These are phyloP conservation scores for Alligator sinensis DNA, from an alignment of 2,113 vertebrate genomes.

Conservation along the genomic window DNA sequence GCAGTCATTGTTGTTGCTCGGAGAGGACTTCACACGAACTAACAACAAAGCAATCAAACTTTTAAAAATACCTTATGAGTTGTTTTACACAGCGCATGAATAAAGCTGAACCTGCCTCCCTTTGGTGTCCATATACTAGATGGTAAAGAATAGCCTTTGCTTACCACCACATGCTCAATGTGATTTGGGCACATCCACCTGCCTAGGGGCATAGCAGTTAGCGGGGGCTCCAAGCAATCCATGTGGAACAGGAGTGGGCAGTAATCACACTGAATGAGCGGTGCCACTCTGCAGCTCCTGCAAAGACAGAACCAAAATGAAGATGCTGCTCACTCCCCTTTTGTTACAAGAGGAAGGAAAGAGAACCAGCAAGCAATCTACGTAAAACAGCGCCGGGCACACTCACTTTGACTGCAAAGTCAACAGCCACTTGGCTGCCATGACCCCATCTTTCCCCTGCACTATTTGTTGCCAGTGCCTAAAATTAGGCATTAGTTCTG, in stretches of 20 bases:
- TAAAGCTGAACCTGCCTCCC: conserved; percentile 51
- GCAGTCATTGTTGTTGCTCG: not conserved
- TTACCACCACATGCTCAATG: conserved; percentile 95
- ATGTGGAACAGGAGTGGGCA: conserved; percentile 98
- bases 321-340: not conserved
- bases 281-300: conserved; percentile 97
- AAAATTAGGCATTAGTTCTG: conserved; percentile 24
- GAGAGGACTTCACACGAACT: conserved; percentile 66
- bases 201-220: conserved; percentile 95
- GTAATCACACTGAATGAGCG: conserved; percentile 97
- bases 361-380: not conserved
- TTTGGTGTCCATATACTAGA: conserved; percentile 58
- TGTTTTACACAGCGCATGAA: conserved; percentile 66
- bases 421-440: not conserved
- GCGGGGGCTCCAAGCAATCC: conserved; percentile 98
- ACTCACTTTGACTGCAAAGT: not conserved
- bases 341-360: not conserved
- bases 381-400: not conserved
- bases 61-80: conserved; percentile 19
- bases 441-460: not conserved
- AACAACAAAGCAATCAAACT: conserved; percentile 15
- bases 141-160: conserved; percentile 52
- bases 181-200: conserved; percentile 99
- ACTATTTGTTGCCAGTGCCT: not conserved
- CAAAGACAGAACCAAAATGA: not conserved